Evolutionary conservation across 2,888 invertebrate species (phyloP), one percentile per base, ranked within the genome.

Genomic region (Clistopyga incitator): DNA sequence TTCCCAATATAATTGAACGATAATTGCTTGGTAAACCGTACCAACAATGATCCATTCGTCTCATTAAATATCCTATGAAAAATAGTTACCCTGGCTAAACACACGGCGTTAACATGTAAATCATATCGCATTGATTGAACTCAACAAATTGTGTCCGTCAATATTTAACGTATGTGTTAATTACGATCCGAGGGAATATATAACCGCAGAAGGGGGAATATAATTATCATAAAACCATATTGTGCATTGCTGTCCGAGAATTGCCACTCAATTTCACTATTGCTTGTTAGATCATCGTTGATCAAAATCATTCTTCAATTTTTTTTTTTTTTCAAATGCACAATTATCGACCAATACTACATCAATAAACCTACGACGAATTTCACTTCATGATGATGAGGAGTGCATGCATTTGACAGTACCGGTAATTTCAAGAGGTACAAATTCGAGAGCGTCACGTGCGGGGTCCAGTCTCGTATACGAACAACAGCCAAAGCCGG

Each of bases 401-500:
- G 10, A 38, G 38, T 10, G 10, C 10, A 38, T 38, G 2, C 38
- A 38, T 38, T 38, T 8, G 8, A 38, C 8, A 8, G 38, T 4
- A 38, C 54, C 15, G 3, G 45, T 45, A 15, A 45, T 45, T 45
- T 4, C 1, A 45, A 45, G 45, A 15, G 45, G 0, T 15, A 45
- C 11, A 45, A 15, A 67, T 47, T 15, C n/a, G 45, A 6, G n/a
- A 6, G 25, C 3, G 3, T n/a, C 45, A n/a, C 10, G 23, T 25
- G 25, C 23, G 47, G 45, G 47, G 25, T 25, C 25, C 67, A 50
- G 29, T n/a, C 45, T 15, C n/a, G n/a, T n/a, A n/a, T 29, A 52
- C 29, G 52, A 52, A 54, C 68, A 20, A 42, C 42, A 42, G 20
- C 20, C 65, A n/a, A 70, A 54, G 47, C 47, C 18, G 10, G 67